phyloP scores from a whole-genome alignment of 2,797 vertebrate species.

The Meriones psammophilus region DNA sequence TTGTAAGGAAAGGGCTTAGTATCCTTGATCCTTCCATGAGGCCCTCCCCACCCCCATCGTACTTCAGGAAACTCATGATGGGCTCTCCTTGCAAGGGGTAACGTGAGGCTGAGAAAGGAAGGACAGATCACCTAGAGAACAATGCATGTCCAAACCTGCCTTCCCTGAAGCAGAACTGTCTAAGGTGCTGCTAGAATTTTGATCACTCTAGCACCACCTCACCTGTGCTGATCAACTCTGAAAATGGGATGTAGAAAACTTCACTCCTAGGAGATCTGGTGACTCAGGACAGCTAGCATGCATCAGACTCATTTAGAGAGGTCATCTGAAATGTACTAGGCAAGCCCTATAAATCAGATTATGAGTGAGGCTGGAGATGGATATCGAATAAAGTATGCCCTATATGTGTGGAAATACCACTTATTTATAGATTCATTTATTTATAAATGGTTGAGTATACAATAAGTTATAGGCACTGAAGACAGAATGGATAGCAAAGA shows the following conservation, averaged over 20 bases:
- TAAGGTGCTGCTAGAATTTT: accelerated
- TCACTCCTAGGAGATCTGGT: background rate
- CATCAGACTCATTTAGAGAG: background rate
- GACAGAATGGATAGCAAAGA: background rate
- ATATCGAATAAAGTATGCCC: background rate
- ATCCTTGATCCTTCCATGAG: background rate
- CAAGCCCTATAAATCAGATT: background rate
- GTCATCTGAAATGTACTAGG: background rate
- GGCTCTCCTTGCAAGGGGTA: background rate
- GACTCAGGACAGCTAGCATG: background rate
- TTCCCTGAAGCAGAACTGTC: background rate
- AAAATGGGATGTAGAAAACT: background rate
- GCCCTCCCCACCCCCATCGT: background rate
- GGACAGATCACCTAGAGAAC: background rate
- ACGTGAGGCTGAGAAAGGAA: background rate
- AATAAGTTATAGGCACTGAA: background rate
- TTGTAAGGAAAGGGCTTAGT: background rate
- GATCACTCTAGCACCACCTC: accelerated
- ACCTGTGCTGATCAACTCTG: background rate
- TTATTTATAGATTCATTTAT: background rate
- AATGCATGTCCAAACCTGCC: background rate
- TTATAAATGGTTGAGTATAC: background rate
- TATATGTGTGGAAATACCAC: background rate
- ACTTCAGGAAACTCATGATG: background rate
- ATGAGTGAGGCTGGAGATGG: background rate